phyloP scores from a whole-genome alignment of 1,140 invertebrate species.

The Macrostomum lignano region DNA sequence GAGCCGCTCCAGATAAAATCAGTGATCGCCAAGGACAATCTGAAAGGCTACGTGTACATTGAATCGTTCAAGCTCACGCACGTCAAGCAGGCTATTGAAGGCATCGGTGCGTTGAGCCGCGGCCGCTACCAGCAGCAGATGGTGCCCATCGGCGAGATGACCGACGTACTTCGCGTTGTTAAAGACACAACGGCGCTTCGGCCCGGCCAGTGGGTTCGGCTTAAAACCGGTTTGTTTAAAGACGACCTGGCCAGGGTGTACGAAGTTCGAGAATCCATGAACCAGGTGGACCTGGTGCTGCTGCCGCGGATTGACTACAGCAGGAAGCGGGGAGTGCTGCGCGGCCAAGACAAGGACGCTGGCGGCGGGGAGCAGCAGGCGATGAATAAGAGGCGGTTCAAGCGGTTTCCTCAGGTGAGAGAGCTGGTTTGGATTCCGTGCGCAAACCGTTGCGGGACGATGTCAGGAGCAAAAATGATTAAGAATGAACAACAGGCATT shows the following conservation, averaged over 20 bases:
- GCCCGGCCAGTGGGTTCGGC: slow-evolving; percentile 68
- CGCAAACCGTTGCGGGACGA: no score
- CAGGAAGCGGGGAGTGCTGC: no score
- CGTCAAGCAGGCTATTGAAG: slow-evolving; percentile 71
- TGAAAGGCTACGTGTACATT: slow-evolving; percentile 76
- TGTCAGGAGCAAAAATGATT: no score
- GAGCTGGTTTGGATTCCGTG: no score
- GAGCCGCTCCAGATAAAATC: slow-evolving; percentile 77
- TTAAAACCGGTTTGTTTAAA: slow-evolving; percentile 70
- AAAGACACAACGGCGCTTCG: slow-evolving; percentile 68
- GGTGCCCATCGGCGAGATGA: slow-evolving; percentile 99
- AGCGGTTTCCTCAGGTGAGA: no score
- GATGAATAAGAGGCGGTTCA: no score
- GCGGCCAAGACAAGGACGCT: no score
- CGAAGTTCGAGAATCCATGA: slow-evolving; percentile 49
- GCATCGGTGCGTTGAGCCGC: slow-evolving; percentile 41
- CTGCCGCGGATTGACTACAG: slow-evolving; percentile 84
- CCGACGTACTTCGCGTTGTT: slow-evolving; percentile 72
- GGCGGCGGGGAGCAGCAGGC: no score
- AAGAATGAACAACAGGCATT: no score
- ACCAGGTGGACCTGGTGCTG: slow-evolving; percentile 71
- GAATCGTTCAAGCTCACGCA: slow-evolving; percentile 91
- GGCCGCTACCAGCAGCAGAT: slow-evolving; percentile 34
- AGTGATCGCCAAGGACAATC: slow-evolving; percentile 69
- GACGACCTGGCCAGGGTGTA: slow-evolving; percentile 73